Evolutionary conservation across 2,888 invertebrate species (phyloP), one percentile per base, ranked within the genome.

Genomic region (Sinotaia quadrata): DNA sequence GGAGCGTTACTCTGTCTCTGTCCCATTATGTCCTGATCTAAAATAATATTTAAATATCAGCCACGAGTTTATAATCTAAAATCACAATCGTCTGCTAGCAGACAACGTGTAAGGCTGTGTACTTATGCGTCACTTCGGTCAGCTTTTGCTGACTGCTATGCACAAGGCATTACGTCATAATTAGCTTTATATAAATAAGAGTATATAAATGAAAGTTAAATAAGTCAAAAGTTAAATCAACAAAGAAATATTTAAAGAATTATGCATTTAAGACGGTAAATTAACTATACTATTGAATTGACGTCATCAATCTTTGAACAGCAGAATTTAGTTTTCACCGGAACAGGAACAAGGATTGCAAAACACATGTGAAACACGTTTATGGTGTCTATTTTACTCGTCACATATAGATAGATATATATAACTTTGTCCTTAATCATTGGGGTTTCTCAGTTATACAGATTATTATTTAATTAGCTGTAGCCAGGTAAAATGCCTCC

Each of bases 401-500:
- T n/a, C n/a, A n/a, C n/a, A n/a, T n/a, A n/a, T 24, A 47, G 47
- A 3, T 47, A 24, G 24, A 4, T 21, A 47, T 8, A 24, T 24
- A 47, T 8, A 12, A 21, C 24, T 7, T 47, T 18, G 18, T 24
- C 47, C 12, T 47, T 12, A 2, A 24, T 7, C 18, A 12, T 18
- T 18, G 5, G 47, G n/a, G 3, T 47, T n/a, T 5, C 47, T 47
- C 21, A 21, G 18, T 47, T n/a, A n/a, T n/a, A n/a, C n/a, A n/a
- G n/a, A n/a, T 47, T 41, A 41, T 41, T 41, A 18, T 8, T 18
- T 47, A 7, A 21, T 21, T 21, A 47, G 47, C 21, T 21, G 24
- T 24, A 47, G 47, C 41, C 15, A 41, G 41, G 41, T 41, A 18
- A 12, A 41, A n/a, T 41, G n/a, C n/a, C 47, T 82, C 81, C 81